Percentiles rank a stretch among this genome's conserved stretches.
These are phyloP conservation scores for Arion vulgaris DNA, from an alignment of 1,140 invertebrate species.

Conservation along the genomic window DNA sequence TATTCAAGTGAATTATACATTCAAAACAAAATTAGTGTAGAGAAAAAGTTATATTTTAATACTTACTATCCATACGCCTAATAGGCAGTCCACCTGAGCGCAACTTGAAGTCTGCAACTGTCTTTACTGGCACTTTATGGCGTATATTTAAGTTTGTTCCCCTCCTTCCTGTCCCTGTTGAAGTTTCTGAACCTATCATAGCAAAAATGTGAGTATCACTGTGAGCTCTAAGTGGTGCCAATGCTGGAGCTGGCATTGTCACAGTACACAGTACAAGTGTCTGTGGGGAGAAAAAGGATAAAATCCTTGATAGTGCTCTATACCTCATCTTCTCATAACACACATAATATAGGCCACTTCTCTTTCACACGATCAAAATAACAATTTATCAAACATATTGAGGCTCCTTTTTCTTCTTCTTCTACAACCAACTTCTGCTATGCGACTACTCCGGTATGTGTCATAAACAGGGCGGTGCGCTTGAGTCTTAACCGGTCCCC, in stretches of 20 bases:
- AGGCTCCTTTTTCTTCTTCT: too few species aligned
- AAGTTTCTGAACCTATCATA: not conserved
- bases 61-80: slow-evolving; percentile 40
- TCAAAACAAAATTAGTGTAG: too few species aligned
- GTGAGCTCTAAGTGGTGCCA: not conserved
- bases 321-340: too few species aligned
- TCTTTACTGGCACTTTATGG: slow-evolving; percentile 12
- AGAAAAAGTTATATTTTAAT: too few species aligned
- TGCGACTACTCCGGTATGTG: too few species aligned
- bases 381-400: too few species aligned
- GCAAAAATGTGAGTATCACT: not conserved
- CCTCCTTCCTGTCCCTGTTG: not conserved
- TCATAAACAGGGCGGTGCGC: too few species aligned
- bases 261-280: not conserved
- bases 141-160: not conserved
- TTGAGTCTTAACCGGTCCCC: too few species aligned
- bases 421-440: too few species aligned
- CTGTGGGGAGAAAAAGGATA: not conserved
- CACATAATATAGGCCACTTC: too few species aligned
- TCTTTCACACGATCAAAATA: too few species aligned
- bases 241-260: not conserved
- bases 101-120: slow-evolving; percentile 38
- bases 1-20: too few species aligned
- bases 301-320: not conserved
- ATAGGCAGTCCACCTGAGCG: slow-evolving; percentile 32